Evolutionary conservation across 2,888 invertebrate genomes (phyloP).

Genomic region (Villa cingulata): DNA sequence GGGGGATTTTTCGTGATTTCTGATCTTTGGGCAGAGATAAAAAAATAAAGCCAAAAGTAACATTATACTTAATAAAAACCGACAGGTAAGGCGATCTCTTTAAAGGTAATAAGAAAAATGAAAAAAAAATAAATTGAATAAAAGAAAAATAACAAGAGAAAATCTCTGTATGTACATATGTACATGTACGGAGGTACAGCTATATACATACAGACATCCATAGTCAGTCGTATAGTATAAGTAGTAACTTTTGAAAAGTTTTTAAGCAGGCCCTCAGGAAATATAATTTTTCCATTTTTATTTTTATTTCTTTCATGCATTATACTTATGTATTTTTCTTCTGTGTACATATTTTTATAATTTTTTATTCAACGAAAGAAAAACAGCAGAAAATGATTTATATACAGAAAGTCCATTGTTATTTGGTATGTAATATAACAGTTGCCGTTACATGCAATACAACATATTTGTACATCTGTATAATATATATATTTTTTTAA

Average conservation of each 20-base stretch:
- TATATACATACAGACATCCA: background rate
- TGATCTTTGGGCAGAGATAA: background rate
- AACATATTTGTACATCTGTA: too few species aligned
- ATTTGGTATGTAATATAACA: background rate
- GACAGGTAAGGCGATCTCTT: background rate
- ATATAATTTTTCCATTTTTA: background rate
- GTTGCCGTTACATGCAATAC: background rate
- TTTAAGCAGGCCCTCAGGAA: background rate
- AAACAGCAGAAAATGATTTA: background rate
- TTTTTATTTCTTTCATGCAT: too few species aligned
- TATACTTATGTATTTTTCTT: too few species aligned
- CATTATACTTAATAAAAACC: conserved; percentile 4
- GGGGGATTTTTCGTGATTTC: conserved; percentile 7
- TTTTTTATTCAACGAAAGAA: too few species aligned
- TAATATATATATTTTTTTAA: too few species aligned
- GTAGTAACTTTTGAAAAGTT: too few species aligned
- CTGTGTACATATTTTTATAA: too few species aligned
- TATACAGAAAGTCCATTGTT: background rate
- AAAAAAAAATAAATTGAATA: too few species aligned
- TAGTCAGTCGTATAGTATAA: too few species aligned
- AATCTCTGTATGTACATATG: too few species aligned
- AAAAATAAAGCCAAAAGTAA: background rate
- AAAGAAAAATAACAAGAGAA: too few species aligned
- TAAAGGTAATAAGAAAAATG: background rate
- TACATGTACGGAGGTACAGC: too few species aligned